Evolutionary conservation across 2,888 invertebrate genomes (phyloP).

Genomic region (Papilio gigon): DNA sequence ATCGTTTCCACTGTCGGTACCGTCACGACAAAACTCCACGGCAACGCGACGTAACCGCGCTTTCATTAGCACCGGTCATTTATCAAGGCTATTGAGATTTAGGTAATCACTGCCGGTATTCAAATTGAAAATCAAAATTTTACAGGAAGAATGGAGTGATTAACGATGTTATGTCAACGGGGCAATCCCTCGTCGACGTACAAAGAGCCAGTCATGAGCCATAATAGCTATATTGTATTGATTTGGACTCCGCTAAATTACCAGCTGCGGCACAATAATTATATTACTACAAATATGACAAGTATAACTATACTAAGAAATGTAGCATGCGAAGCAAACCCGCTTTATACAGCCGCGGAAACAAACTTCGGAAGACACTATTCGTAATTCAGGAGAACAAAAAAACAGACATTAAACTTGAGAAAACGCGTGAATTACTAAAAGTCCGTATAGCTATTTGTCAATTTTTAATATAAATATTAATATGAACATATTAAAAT

Average conservation of each 20-base stretch:
- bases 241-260: slow-evolving; percentile 72
- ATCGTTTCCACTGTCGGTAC: slow-evolving; percentile 50
- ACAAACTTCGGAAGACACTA: not conserved
- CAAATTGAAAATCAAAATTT: slow-evolving; percentile 79
- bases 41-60: slow-evolving; percentile 21
- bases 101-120: slow-evolving; percentile 68
- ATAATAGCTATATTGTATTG: slow-evolving; percentile 77
- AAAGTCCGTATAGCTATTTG: not conserved
- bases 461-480: too few relatives aligned
- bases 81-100: slow-evolving; percentile 69
- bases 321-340: not conserved
- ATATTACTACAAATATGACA: slow-evolving; percentile 56
- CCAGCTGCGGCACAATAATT: slow-evolving; percentile 67
- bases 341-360: not conserved
- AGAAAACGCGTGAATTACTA: not conserved
- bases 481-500: not conserved
- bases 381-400: not conserved
- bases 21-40: slow-evolving; percentile 47
- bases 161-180: slow-evolving; percentile 75
- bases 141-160: slow-evolving; percentile 73
- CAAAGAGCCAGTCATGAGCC: slow-evolving; percentile 75
- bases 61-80: slow-evolving; percentile 54
- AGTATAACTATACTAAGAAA: slow-evolving; percentile 36
- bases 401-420: not conserved
- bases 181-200: slow-evolving; percentile 67